Evolutionary conservation across 2,888 invertebrate species (phyloP).

Genomic region (Pachydiplax longipennis): DNA sequence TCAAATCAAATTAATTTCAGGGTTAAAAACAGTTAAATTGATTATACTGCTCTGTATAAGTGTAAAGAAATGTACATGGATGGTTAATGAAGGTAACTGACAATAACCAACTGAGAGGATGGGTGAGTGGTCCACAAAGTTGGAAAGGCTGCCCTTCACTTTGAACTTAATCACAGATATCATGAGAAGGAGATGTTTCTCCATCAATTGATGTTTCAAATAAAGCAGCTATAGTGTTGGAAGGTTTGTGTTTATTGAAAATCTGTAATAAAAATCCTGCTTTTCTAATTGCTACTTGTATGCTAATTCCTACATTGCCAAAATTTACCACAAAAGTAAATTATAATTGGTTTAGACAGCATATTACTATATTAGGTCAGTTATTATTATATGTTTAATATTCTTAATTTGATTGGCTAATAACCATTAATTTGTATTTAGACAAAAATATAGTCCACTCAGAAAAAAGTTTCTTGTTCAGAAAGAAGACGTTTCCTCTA

Average conservation of each 20-base stretch:
- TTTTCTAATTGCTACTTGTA: too few relatives aligned
- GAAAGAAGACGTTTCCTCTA: too few relatives aligned
- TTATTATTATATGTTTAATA: too few relatives aligned
- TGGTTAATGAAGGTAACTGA: background rate
- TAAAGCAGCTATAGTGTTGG: slow-evolving; percentile 23
- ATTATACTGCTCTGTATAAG: background rate
- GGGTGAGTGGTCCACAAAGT: slow-evolving; percentile 7
- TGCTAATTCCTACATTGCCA: too few relatives aligned
- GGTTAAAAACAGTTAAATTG: background rate
- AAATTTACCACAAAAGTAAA: too few relatives aligned
- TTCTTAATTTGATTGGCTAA: too few relatives aligned
- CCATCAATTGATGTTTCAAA: slow-evolving; percentile 40
- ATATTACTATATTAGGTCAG: too few relatives aligned
- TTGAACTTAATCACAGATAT: background rate
- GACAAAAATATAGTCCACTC: too few relatives aligned
- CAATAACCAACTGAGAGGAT: slow-evolving; percentile 21
- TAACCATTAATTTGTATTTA: too few relatives aligned
- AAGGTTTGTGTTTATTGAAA: background rate
- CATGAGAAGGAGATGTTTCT: slow-evolving; percentile 16
- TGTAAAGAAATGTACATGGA: background rate
- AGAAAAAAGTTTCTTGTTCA: too few relatives aligned
- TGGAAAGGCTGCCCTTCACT: background rate
- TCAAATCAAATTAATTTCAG: background rate
- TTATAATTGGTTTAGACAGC: too few relatives aligned
- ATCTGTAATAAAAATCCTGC: too few relatives aligned